Conservation (phyloP, 2,113 vertebrate genomes). For the Peromyscus maniculatus region DNA sequence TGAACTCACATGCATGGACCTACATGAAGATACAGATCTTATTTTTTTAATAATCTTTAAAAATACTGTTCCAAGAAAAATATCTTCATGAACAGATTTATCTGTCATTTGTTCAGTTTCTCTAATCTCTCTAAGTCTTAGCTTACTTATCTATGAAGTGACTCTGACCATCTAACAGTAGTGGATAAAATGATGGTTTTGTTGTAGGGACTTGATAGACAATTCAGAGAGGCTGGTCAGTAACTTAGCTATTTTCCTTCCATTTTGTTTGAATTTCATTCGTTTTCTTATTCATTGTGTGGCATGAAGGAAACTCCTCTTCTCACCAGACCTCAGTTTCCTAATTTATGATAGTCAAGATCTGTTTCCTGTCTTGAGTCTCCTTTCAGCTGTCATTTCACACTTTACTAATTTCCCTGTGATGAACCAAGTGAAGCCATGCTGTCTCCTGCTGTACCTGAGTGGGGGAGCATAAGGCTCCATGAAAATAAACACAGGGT, state of each 20-base stretch:
- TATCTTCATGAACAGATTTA: background rate
- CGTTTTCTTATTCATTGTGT: background rate
- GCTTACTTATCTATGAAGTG: background rate
- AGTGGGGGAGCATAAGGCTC: background rate
- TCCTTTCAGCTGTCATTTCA: background rate
- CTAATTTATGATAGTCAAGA: background rate
- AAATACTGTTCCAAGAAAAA: background rate
- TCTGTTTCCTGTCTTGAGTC: background rate
- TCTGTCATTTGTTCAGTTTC: background rate
- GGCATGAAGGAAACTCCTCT: background rate
- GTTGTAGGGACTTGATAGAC: background rate
- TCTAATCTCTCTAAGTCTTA: background rate
- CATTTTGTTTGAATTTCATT: background rate
- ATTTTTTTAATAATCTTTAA: background rate
- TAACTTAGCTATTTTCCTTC: conserved; percentile 9
- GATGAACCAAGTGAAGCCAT: background rate
- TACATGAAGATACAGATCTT: background rate
- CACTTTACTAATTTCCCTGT: background rate
- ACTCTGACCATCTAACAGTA: background rate
- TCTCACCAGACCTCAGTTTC: background rate
- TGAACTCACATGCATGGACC: background rate
- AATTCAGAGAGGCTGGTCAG: background rate
- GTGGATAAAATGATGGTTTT: background rate
- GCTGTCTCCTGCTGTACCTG: background rate
- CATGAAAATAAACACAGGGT: background rate